These are phyloP conservation scores for Archocentrus centrarchus DNA, from an alignment of 2,113 vertebrate species.

Conservation along the genomic window DNA sequence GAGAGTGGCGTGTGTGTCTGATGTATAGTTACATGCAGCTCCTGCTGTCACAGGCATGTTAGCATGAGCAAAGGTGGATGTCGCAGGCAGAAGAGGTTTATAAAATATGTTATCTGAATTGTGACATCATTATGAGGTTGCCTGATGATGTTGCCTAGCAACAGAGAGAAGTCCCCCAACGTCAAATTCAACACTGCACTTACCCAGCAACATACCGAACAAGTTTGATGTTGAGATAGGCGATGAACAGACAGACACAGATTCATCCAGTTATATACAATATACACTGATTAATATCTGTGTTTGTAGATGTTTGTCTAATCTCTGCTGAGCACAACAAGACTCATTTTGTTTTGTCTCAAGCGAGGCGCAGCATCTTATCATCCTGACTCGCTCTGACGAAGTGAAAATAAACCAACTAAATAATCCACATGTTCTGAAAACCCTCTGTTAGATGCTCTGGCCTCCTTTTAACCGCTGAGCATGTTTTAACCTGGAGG, in stretches of 20 bases:
- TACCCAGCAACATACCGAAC: background rate
- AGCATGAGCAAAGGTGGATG: background rate
- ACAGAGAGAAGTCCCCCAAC: slow-evolving; percentile 3
- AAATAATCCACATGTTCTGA: slow-evolving; percentile 41
- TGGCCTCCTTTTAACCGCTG: slow-evolving; percentile 27
- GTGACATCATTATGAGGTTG: slow-evolving; percentile 20
- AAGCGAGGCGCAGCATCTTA: background rate
- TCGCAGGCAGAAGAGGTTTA: background rate
- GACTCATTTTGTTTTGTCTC: background rate
- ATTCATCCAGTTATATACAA: background rate
- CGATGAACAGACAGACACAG: background rate
- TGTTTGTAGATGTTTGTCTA: slow-evolving; percentile 7
- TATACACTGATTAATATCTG: too few species aligned
- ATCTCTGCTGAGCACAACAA: background rate
- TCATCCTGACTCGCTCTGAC: background rate
- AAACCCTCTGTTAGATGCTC: slow-evolving; percentile 2
- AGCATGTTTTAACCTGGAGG: slow-evolving; percentile 50
- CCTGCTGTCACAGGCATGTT: background rate
- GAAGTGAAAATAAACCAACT: slow-evolving; percentile 27
- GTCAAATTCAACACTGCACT: background rate
- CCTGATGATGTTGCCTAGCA: slow-evolving; percentile 12
- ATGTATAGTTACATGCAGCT: background rate
- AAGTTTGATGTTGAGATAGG: background rate
- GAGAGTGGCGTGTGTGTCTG: too few species aligned
- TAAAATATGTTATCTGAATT: slow-evolving; percentile 5